Conservation (phyloP, 2,888 invertebrate genomes). For the Pyrrhosoma nymphula region DNA sequence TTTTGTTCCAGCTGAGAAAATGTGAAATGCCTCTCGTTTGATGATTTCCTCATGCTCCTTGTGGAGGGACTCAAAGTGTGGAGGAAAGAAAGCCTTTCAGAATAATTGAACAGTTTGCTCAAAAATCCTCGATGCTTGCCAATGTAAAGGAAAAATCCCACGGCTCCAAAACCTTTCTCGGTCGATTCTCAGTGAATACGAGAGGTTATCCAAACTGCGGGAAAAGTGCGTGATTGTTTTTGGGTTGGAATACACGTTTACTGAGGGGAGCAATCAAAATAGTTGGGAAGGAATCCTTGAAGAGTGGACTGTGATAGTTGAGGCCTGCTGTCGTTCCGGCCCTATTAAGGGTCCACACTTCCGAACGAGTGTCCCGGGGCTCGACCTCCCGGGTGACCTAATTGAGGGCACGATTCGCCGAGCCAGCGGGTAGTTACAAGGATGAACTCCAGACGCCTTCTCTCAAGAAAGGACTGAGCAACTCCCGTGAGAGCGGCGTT, state of each 20-base stretch:
- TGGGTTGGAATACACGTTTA: not conserved
- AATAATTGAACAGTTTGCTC: not conserved
- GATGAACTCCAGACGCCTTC: not conserved
- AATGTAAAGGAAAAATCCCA: not conserved
- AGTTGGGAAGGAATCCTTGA: not conserved
- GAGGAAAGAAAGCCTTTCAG: not conserved
- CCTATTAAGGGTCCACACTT: no score
- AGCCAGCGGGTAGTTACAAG: not conserved
- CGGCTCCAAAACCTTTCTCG: not conserved
- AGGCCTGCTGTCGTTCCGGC: not conserved
- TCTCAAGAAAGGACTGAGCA: not conserved
- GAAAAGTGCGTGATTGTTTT: not conserved
- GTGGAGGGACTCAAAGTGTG: not conserved
- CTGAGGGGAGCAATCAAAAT: not conserved
- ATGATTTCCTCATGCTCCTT: not conserved
- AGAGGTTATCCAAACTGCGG: not conserved
- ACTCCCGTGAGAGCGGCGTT: not conserved
- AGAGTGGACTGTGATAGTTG: no score
- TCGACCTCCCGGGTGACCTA: not conserved
- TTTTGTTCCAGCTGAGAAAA: not conserved
- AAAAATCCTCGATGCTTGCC: not conserved
- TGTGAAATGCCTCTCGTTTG: not conserved
- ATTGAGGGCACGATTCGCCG: not conserved
- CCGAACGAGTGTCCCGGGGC: not conserved
- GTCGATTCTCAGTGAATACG: not conserved